Conservation (phyloP, 2,113 vertebrate species). For the Gallinago jamesoni region DNA sequence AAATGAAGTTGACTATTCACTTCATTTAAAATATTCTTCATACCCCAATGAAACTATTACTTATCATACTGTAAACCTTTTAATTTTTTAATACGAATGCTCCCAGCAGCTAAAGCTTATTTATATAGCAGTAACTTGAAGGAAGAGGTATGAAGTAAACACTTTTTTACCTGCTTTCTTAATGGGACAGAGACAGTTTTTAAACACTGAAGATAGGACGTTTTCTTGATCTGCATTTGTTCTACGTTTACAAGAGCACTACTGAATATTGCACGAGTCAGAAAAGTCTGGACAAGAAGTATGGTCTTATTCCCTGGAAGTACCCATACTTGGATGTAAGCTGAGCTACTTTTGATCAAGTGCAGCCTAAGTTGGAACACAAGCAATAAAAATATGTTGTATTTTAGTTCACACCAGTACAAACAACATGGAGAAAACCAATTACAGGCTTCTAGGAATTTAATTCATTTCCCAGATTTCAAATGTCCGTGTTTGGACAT, state of each 20-base stretch:
- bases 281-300: background rate
- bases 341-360: slow-evolving; percentile 6
- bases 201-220: background rate
- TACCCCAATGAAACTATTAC: background rate
- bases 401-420: background rate
- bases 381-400: background rate
- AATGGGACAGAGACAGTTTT: background rate
- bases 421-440: background rate
- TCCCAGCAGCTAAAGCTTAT: background rate
- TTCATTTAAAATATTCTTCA: background rate
- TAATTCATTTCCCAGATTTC: background rate
- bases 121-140: background rate
- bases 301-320: background rate
- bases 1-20: slow-evolving; percentile 9
- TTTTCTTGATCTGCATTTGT: background rate
- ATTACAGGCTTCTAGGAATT: background rate
- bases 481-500: background rate
- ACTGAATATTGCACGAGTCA: background rate
- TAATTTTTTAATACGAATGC: background rate
- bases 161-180: background rate
- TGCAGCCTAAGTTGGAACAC: background rate
- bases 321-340: background rate
- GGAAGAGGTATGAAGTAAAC: background rate
- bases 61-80: background rate
- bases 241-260: background rate